phyloP scores from a whole-genome alignment of 2,888 invertebrate species.

The Heliconius aoede region DNA sequence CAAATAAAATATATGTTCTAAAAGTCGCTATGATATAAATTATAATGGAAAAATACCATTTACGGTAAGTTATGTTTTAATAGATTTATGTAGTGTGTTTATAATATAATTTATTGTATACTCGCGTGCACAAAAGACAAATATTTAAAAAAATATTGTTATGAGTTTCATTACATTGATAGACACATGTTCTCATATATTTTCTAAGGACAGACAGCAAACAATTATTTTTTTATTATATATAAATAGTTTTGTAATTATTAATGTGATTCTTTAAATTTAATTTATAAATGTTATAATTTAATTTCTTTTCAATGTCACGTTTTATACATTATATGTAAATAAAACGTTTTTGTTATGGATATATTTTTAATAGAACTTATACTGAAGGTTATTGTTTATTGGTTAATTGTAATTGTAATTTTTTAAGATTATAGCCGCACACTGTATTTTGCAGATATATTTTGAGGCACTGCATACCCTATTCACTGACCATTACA shows the following conservation, averaged over 20 bases:
- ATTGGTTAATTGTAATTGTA: not conserved
- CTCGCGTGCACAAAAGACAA: not conserved
- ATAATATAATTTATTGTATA: constrained; percentile 2
- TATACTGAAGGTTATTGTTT: not conserved
- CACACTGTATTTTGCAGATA: not conserved
- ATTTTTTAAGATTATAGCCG: not conserved
- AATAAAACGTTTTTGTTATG: not conserved
- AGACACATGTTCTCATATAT: not conserved
- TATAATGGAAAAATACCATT: constrained; percentile 43
- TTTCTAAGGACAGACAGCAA: not conserved
- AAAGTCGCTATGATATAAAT: constrained; percentile 15
- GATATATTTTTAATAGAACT: not conserved
- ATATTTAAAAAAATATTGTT: not conserved
- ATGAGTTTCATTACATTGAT: not conserved
- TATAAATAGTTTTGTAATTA: not conserved
- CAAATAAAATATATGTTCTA: constrained; percentile 19
- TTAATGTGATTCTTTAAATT: not conserved
- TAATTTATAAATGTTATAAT: not conserved
- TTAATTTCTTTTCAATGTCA: constrained; percentile 14
- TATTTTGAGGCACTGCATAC: too few species aligned
- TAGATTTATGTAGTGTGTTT: constrained; percentile 4
- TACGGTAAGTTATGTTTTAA: constrained; percentile 44
- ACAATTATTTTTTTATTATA: not conserved
- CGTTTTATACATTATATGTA: not conserved
- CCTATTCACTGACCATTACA: too few species aligned